These are phyloP conservation scores for Indicator maculatus DNA, from an alignment of 2,113 vertebrate genomes.

Conservation along the genomic window DNA sequence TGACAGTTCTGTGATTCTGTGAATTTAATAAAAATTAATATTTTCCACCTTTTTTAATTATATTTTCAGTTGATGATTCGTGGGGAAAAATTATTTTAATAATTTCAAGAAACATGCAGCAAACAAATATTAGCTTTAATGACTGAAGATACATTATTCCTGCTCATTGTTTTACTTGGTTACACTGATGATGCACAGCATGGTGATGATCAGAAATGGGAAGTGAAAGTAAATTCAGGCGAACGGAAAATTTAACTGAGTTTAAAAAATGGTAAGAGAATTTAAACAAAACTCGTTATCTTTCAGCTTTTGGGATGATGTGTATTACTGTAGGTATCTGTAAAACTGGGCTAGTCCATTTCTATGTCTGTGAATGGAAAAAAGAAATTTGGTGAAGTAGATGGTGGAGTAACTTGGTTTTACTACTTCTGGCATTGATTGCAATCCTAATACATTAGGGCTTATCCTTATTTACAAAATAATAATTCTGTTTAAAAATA, in stretches of 20 bases:
- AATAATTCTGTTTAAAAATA: too few species aligned
- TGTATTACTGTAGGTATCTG: not conserved
- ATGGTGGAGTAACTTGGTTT: not conserved
- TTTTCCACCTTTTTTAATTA: not conserved
- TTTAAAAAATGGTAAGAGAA: too few species aligned
- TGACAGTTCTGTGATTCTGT: too few species aligned
- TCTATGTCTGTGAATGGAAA: not conserved
- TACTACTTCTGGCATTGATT: not conserved
- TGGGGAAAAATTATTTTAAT: not conserved
- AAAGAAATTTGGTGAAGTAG: not conserved
- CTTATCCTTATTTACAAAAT: too few species aligned
- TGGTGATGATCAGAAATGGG: not conserved
- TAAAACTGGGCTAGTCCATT: not conserved
- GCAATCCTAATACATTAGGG: not conserved
- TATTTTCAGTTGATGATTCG: not conserved
- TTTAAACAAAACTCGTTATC: not conserved
- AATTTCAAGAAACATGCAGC: not conserved
- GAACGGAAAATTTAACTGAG: too few species aligned
- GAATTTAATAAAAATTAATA: too few species aligned
- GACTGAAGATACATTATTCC: not conserved
- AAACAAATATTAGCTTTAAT: not conserved
- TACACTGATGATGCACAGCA: not conserved
- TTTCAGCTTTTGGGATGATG: not conserved
- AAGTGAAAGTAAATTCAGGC: not conserved
- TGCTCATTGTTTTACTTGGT: not conserved